phyloP scores from a whole-genome alignment of 1,140 invertebrate genomes.

The Paralvinella palmiformis region DNA sequence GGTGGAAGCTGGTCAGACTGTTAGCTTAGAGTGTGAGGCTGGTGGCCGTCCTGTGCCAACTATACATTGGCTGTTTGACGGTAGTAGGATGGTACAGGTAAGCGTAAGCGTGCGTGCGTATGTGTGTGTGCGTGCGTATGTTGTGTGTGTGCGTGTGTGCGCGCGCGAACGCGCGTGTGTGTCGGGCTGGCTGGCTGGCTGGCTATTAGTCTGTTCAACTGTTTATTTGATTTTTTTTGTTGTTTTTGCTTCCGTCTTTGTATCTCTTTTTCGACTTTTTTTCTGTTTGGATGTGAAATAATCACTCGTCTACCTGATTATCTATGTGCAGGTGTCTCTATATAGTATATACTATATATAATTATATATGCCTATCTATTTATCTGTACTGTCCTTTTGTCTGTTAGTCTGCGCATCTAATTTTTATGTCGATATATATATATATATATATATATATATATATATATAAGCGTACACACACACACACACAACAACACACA shows the following conservation, averaged over 20 bases:
- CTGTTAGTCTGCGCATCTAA: too few species aligned
- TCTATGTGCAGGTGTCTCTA: too few species aligned
- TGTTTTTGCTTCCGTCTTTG: too few species aligned
- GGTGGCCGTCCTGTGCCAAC: slow-evolving; percentile 52
- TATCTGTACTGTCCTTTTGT: too few species aligned
- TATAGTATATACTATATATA: too few species aligned
- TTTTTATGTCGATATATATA: too few species aligned
- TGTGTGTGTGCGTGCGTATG: background rate
- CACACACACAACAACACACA: background rate
- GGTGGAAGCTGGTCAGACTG: slow-evolving; percentile 12
- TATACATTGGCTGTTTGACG: slow-evolving; percentile 55
- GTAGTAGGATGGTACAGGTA: slow-evolving; percentile 43
- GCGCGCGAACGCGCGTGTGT: background rate
- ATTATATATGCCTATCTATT: too few species aligned
- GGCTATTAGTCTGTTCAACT: background rate
- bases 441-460: background rate
- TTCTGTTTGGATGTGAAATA: background rate
- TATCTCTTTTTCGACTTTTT: too few species aligned
- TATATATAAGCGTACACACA: background rate
- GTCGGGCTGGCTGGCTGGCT: background rate
- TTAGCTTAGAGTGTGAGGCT: slow-evolving; percentile 51
- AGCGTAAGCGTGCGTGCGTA: slow-evolving; percentile 1
- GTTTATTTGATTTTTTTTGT: too few species aligned
- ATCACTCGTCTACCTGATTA: too few species aligned
- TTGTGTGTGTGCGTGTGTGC: background rate